phyloP scores from a whole-genome alignment of 1,140 invertebrate genomes.

The Metaphire vulgaris region DNA sequence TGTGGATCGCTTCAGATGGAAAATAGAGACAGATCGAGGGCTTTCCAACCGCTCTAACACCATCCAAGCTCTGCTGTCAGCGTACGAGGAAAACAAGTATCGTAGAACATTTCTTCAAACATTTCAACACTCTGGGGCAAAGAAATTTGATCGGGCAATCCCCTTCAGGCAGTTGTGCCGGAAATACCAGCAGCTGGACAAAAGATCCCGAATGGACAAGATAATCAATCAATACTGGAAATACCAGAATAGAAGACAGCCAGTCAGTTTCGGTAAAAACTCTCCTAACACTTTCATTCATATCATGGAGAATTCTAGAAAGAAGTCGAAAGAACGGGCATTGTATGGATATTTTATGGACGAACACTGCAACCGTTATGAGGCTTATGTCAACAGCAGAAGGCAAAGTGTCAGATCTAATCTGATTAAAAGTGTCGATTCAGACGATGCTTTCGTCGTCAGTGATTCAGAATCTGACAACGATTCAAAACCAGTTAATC shows the following conservation, averaged over 20 bases:
- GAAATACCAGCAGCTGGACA: background rate
- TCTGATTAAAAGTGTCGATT: too few species aligned
- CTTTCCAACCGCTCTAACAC: background rate
- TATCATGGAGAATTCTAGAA: background rate
- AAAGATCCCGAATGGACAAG: background rate
- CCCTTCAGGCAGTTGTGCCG: background rate
- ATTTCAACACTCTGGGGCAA: background rate
- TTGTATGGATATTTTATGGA: background rate
- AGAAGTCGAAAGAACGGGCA: background rate
- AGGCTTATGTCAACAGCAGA: background rate
- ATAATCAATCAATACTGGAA: background rate
- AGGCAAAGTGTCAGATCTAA: background rate
- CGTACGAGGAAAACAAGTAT: background rate
- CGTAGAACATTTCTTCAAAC: background rate
- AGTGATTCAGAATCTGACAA: too few species aligned
- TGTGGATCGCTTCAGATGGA: background rate
- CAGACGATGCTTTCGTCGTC: too few species aligned
- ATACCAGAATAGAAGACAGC: background rate
- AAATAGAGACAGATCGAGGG: background rate
- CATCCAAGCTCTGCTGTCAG: background rate
- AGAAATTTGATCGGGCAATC: background rate
- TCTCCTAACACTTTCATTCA: background rate
- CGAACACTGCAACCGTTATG: background rate
- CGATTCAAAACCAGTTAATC: too few species aligned
- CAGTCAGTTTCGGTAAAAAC: background rate